These are phyloP conservation scores for Ictalurus furcatus DNA, from an alignment of 2,113 vertebrate genomes.

Conservation along the genomic window DNA sequence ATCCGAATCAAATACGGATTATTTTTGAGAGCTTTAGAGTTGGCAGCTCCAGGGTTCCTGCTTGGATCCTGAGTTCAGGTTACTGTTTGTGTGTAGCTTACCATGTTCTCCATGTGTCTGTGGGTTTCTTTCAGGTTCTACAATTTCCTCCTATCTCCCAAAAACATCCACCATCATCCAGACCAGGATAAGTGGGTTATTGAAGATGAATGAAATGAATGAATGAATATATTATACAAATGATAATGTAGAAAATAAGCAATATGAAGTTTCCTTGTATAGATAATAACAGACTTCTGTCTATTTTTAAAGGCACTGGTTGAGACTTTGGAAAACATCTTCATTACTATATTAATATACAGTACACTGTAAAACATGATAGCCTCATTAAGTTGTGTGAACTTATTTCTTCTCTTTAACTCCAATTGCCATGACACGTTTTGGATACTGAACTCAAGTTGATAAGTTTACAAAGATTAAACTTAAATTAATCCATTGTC, in stretches of 20 bases:
- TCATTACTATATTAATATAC: not conserved
- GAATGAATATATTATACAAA: not conserved
- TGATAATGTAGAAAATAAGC: not conserved
- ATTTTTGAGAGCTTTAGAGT: not conserved
- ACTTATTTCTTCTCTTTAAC: too few relatives aligned
- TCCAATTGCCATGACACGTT: too few relatives aligned
- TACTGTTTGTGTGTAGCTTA: not conserved
- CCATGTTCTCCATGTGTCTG: not conserved
- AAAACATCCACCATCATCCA: not conserved
- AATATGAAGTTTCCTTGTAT: not conserved
- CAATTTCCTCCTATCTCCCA: not conserved
- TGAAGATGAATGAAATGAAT: not conserved
- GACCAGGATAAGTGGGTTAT: not conserved
- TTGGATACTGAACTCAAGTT: too few relatives aligned
- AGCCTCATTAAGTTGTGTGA: too few relatives aligned
- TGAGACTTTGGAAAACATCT: not conserved
- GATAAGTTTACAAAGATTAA: too few relatives aligned
- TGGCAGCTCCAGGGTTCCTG: not conserved
- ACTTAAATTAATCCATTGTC: too few relatives aligned
- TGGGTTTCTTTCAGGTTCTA: not conserved
- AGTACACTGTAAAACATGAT: too few relatives aligned
- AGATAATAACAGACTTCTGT: not conserved
- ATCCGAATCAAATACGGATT: not conserved
- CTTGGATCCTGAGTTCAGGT: not conserved
- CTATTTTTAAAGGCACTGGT: not conserved